Conservation (phyloP, 2,113 vertebrate genomes). For the Fregetta grallaria region DNA sequence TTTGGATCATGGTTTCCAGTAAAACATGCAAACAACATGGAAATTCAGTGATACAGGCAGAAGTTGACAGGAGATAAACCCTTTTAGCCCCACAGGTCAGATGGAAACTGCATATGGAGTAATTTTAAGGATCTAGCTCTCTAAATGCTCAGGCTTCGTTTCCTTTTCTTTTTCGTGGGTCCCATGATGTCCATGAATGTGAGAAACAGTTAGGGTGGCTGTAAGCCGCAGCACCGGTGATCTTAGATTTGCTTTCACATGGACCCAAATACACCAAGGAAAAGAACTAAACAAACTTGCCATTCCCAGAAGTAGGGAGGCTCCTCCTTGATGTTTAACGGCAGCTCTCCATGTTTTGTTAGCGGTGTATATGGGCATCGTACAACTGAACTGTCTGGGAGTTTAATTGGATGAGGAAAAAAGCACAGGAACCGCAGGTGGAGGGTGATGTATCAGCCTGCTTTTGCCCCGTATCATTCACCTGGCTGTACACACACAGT, state of each 20-base stretch:
- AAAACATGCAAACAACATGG: background rate
- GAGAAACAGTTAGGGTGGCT: background rate
- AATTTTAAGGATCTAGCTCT: background rate
- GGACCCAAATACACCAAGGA: background rate
- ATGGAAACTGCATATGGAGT: background rate
- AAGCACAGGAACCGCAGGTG: background rate
- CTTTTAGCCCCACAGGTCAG: background rate
- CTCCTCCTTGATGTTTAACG: background rate
- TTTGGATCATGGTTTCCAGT: background rate
- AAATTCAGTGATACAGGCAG: background rate
- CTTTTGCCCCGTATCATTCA: background rate
- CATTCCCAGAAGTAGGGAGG: background rate
- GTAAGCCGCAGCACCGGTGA: background rate
- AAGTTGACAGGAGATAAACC: background rate
- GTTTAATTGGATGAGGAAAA: background rate
- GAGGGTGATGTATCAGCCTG: background rate
- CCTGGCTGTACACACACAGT: background rate
- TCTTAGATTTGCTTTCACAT: background rate
- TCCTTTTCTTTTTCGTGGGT: background rate
- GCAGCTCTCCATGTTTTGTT: background rate
- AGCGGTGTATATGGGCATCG: background rate
- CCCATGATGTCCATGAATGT: background rate
- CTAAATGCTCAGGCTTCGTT: background rate
- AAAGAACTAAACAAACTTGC: background rate
- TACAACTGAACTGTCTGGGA: background rate